Evolutionary conservation across 2,797 vertebrate genomes (phyloP).

Genomic region (Poliocrania exsul): DNA sequence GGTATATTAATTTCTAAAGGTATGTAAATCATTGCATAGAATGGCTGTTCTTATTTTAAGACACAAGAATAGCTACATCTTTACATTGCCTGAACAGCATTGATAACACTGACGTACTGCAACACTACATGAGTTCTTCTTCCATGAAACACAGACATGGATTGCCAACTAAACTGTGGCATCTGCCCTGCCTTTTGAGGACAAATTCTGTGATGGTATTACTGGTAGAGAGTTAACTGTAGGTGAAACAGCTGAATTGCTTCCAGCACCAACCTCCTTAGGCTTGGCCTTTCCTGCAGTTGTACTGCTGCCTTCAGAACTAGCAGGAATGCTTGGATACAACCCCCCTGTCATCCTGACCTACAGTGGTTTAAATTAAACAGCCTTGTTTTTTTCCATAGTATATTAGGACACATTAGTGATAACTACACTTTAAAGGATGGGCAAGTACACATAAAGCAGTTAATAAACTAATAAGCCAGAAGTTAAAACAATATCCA

Average conservation of each 20-base stretch:
- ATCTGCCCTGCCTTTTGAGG: constrained; percentile 35
- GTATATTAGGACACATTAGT: background rate
- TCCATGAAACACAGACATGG: background rate
- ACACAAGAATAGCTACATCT: background rate
- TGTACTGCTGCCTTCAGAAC: constrained; percentile 67
- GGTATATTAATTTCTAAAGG: background rate
- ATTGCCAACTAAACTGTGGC: background rate
- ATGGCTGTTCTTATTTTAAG: background rate
- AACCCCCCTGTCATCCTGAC: constrained; percentile 44
- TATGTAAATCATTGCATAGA: background rate
- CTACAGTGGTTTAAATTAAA: constrained; percentile 29
- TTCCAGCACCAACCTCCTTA: constrained; percentile 67
- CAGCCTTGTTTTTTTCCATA: background rate
- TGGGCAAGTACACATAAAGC: background rate
- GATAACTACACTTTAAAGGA: background rate
- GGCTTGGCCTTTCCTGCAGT: constrained; percentile 78
- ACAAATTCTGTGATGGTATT: background rate
- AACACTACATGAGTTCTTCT: background rate
- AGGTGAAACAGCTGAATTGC: background rate
- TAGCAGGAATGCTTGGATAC: constrained; percentile 73
- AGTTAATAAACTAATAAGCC: background rate
- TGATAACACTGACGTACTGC: background rate
- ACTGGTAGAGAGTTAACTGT: constrained; percentile 30
- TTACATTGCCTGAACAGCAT: background rate
- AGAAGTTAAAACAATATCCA: background rate